Evolutionary conservation across 2,797 vertebrate species (phyloP).

Genomic region (Ptychobarbus kaznakovi): DNA sequence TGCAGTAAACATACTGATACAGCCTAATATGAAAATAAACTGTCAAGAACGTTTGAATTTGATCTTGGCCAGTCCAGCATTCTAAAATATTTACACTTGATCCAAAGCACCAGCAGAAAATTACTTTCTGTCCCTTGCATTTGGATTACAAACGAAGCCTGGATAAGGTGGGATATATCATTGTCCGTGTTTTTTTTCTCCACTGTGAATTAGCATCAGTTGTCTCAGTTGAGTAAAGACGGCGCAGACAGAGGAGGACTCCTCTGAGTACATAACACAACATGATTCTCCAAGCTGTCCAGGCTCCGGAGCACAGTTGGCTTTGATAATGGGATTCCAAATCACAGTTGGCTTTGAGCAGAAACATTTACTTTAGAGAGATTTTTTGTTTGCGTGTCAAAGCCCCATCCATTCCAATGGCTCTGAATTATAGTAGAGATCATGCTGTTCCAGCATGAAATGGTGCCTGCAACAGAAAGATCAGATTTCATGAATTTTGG

Average conservation of each 20-base stretch:
- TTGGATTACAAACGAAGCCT: conserved; percentile 48
- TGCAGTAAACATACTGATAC: conserved; percentile 44
- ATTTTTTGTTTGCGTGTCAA: conserved; percentile 76
- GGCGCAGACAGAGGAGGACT: conserved; percentile 31
- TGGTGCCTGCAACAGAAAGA: conserved; percentile 80
- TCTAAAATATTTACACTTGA: conserved; percentile 53
- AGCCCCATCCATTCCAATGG: conserved; percentile 76
- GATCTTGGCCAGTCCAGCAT: conserved; percentile 50
- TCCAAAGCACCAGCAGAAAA: conserved; percentile 46
- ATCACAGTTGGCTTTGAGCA: conserved; percentile 64
- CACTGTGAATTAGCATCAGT: conserved; percentile 43
- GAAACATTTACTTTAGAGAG: conserved; percentile 64
- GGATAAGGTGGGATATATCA: conserved; percentile 42
- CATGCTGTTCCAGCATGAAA: conserved; percentile 82
- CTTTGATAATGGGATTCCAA: conserved; percentile 65
- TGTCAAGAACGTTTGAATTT: conserved; percentile 49
- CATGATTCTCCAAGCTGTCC: conserved; percentile 60
- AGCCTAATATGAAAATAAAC: conserved; percentile 52
- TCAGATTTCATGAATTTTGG: conserved; percentile 77
- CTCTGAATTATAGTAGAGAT: conserved; percentile 76
- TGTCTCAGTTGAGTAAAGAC: conserved; percentile 53
- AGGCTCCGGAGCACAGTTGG: conserved; percentile 60
- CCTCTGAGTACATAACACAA: conserved; percentile 57
- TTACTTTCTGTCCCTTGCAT: conserved; percentile 30
- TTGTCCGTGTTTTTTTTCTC: conserved; percentile 12